Base-by-base conservation (phyloP, 2,888 invertebrate species). In the Agrotis clavis region DNA sequence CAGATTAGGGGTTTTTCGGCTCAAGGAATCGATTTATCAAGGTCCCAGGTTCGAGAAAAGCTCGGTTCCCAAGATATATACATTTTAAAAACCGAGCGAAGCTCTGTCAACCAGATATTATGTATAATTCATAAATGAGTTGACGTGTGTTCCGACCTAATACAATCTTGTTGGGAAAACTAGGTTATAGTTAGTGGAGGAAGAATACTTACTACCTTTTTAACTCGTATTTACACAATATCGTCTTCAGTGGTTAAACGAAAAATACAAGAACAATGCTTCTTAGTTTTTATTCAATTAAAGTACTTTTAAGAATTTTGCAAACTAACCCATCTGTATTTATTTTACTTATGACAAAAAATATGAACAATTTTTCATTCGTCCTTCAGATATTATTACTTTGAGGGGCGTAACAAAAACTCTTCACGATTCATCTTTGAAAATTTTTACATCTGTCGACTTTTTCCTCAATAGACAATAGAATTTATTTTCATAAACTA, bases 381-480 rank as follows among this genome's bases (percentile, higher is more conserved):
- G 25, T 25, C 47, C 16, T 18, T 48, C 61, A 48, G 18, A 57
- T 13, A 54, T 25, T 25, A 21, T 19, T 19, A 45, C 16, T 63
- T 51, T 76, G 57, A 59, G 30, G 16, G 57, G 47, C 71, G 18
- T 30, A 53, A 47, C 53, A 51, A 35, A 25, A 67, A 47, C 16
- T 70, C 13, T 41, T 56, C 41, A 61, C 53, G 16, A 67, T 72
- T 61, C 25, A 41, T 64, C 18, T 48, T 45, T 69, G 35, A 14
- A 66, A 41, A 50, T 48, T 64, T 70, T 61, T 50, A 82, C 69
- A 71, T 53, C 19, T 56, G 60, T 30, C 30, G 11, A 30, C 11
- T 5, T 74, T 77, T 77, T 65, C 68, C 63, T 57, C 59, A 30
- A 41, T 51, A 19, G 35, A 82, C 64, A 71, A 70, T 78, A 48